These are phyloP conservation scores for Prionailurus bengalensis DNA, from an alignment of 2,113 vertebrate species.

Conservation along the genomic window DNA sequence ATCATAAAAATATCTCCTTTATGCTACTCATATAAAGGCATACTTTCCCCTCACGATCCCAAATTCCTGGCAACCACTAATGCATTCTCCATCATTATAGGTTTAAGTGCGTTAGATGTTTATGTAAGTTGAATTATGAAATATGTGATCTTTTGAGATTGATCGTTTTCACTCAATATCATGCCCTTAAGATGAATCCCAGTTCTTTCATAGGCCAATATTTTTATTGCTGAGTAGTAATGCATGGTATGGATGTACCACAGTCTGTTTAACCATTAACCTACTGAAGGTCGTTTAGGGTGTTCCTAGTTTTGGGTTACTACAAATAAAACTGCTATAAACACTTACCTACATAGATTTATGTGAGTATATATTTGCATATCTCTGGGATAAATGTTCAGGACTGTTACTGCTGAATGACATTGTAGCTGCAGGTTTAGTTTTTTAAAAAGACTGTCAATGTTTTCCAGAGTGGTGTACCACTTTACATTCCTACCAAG, in stretches of 20 bases:
- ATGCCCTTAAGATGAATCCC: neutral
- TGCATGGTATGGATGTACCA: neutral
- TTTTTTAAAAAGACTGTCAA: neutral
- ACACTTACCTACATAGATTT: neutral
- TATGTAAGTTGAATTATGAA: neutral
- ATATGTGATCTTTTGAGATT: neutral
- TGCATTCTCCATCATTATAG: neutral
- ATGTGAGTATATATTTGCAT: neutral
- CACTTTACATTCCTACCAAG: neutral
- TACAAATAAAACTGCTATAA: neutral
- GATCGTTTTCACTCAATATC: neutral
- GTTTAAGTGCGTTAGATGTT: neutral
- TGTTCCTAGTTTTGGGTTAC: neutral
- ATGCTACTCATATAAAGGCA: neutral
- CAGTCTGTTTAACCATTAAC: too few relatives aligned
- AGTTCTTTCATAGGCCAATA: neutral
- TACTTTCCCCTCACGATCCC: too few relatives aligned
- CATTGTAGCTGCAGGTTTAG: neutral
- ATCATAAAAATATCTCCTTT: neutral
- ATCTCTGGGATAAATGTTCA: neutral
- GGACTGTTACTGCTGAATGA: neutral
- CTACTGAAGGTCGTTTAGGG: neutral
- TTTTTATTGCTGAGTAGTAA: neutral
- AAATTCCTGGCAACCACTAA: neutral
- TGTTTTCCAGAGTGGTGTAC: neutral